Conservation (phyloP, 2,113 vertebrate species). For the Planiliza haematocheilus region DNA sequence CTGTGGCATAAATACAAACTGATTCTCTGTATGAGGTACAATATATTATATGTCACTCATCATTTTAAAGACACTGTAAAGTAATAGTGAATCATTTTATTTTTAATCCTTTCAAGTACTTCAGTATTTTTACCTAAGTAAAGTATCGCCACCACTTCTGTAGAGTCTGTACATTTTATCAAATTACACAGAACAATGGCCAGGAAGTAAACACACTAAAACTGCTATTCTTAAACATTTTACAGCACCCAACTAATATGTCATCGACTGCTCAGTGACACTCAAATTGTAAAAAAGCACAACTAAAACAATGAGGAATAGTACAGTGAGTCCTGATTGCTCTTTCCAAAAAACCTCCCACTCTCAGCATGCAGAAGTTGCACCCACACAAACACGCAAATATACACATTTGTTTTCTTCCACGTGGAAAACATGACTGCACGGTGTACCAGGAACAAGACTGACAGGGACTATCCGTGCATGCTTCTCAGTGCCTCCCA, state of each 20-base stretch:
- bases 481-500: slow-evolving; percentile 35
- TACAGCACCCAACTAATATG: neutral
- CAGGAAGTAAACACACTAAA: too few relatives aligned
- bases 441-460: slow-evolving; percentile 12
- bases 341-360: slow-evolving; percentile 15
- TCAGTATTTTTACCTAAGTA: too few relatives aligned
- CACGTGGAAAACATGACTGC: slow-evolving; percentile 49
- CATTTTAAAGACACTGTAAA: too few relatives aligned
- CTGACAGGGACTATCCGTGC: slow-evolving; percentile 16
- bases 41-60: neutral
- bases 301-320: neutral
- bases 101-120: too few relatives aligned
- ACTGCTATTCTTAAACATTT: neutral
- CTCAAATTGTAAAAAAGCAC: too few relatives aligned
- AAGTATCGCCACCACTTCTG: too few relatives aligned
- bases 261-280: too few relatives aligned
- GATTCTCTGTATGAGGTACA: neutral
- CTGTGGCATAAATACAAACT: neutral
- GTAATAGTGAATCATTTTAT: too few relatives aligned
- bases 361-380: slow-evolving; percentile 18
- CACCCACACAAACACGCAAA: slow-evolving; percentile 23
- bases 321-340: neutral
- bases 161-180: too few relatives aligned
- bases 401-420: slow-evolving; percentile 33
- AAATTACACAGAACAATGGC: too few relatives aligned